Evolutionary conservation across 2,113 vertebrate species (phyloP).

Genomic region (Nyctibius bracteatus): DNA sequence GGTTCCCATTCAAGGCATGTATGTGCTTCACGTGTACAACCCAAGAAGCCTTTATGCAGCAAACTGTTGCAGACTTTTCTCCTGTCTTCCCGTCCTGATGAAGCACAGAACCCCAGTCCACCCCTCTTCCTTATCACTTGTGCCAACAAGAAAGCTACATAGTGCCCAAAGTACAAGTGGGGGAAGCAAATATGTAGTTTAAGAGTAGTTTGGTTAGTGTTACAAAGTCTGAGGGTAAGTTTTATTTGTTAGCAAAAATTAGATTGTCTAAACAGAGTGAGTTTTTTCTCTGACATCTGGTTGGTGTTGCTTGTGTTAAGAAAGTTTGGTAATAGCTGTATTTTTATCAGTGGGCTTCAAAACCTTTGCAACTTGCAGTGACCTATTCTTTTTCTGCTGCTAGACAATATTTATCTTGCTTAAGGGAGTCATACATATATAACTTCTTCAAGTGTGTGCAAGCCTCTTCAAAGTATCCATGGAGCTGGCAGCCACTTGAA

Average conservation of each 20-base stretch:
- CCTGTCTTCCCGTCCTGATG: not conserved
- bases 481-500: not conserved
- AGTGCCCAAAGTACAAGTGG: not conserved
- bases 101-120: not conserved
- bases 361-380: not conserved
- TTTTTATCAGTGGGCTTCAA: not conserved
- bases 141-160: fast-evolving
- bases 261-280: not conserved
- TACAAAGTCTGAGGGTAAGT: not conserved
- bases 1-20: not conserved
- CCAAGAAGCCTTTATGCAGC: not conserved
- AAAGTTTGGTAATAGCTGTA: not conserved
- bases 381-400: not conserved
- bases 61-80: not conserved
- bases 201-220: not conserved
- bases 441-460: slow-evolving; percentile 16
- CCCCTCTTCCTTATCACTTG: not conserved
- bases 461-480: not conserved
- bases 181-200: not conserved
- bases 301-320: not conserved
- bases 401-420: not conserved
- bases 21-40: not conserved
- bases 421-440: not conserved
- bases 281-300: not conserved
- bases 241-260: not conserved